A percentile compares a stretch with the other conserved stretches of the same genome.
Conservation (phyloP, 2,888 invertebrate species). For the Andrena haemorrhoa region DNA sequence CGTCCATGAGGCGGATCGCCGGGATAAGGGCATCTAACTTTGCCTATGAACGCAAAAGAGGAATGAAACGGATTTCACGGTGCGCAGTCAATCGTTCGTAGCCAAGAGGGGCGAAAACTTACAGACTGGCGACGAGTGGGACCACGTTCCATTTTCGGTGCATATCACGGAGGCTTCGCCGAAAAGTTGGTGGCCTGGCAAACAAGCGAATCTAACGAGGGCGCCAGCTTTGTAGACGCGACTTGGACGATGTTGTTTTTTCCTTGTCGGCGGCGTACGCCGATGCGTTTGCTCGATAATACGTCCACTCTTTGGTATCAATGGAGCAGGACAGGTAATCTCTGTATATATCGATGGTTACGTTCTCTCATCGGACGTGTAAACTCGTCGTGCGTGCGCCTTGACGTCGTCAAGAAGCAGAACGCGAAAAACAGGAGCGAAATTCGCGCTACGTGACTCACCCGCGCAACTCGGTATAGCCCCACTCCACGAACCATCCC, state of each 20-base stretch:
- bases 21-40: slow-evolving; percentile 90
- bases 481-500: slow-evolving; percentile 92
- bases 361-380: not conserved
- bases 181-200: slow-evolving; percentile 88
- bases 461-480: slow-evolving; percentile 91
- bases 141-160: slow-evolving; percentile 95
- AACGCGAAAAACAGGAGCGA: not conserved
- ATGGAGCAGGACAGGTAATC: slow-evolving; percentile 92
- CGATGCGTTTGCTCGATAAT: slow-evolving; percentile 85
- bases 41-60: slow-evolving; percentile 86
- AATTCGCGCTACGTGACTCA: slow-evolving; percentile 77
- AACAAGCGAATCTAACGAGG: slow-evolving; percentile 91
- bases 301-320: slow-evolving; percentile 90
- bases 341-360: slow-evolving; percentile 86
- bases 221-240: slow-evolving; percentile 90
- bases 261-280: slow-evolving; percentile 74
- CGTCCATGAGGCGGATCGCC: slow-evolving; percentile 90
- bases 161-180: slow-evolving; percentile 94
- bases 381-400: no score
- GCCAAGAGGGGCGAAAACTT: slow-evolving; percentile 75
- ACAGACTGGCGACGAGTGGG: slow-evolving; percentile 94
- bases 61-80: not conserved
- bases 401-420: not conserved
- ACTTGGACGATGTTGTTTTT: slow-evolving; percentile 76
- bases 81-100: not conserved